Percentiles rank a stretch among this genome's conserved stretches.
Conservation (phyloP, 2,797 vertebrate genomes). For the Urosaurus nigricauda region DNA sequence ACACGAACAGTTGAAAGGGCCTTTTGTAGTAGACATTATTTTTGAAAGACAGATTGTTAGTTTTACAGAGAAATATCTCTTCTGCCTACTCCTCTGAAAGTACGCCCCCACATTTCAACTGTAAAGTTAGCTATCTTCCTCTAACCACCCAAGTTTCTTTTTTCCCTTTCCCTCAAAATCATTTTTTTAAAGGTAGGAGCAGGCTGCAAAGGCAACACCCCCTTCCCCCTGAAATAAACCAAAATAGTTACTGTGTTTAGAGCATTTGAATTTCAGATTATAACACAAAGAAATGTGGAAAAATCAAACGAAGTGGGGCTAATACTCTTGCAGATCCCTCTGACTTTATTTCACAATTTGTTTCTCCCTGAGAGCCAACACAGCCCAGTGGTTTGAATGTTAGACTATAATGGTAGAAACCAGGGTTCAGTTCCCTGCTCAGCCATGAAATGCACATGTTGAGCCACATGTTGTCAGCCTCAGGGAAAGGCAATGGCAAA, state of each 20-base stretch:
- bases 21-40: slow-evolving; percentile 43
- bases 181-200: neutral
- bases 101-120: slow-evolving; percentile 27
- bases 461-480: no score
- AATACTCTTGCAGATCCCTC: no score
- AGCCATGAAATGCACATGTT: no score
- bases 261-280: neutral
- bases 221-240: neutral
- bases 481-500: no score
- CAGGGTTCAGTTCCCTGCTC: no score
- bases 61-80: slow-evolving; percentile 50
- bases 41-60: slow-evolving; percentile 60
- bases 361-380: no score
- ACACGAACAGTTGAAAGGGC: slow-evolving; percentile 47
- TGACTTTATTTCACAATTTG: neutral
- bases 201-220: neutral
- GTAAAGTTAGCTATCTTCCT: slow-evolving; percentile 35
- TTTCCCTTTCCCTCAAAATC: neutral
- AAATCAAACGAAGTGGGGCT: no score
- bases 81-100: slow-evolving; percentile 39
- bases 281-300: no score
- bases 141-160: neutral
- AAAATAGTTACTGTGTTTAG: neutral
- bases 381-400: no score
- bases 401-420: no score